Evolutionary conservation across 2,888 invertebrate genomes (phyloP), one percentile per base, ranked within the genome.

Genomic region (Drosophila neutralis): DNA sequence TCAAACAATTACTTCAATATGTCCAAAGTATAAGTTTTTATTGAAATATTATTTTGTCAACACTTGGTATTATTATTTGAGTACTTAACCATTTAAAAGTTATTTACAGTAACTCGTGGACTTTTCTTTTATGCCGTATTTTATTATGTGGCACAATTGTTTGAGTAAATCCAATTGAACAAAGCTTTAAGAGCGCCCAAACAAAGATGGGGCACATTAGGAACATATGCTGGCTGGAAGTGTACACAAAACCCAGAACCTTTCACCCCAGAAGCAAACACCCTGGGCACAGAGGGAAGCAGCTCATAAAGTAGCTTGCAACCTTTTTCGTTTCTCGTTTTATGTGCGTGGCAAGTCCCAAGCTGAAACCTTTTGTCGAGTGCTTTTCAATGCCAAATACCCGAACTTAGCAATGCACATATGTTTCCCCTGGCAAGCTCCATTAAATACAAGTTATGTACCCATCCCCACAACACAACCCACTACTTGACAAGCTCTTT

Each of bases 391-490:
- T 83, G 72, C 69, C 76, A 48, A 62, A 73, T 52, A 64, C 59
- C 62, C 63, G 66, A 62, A 78, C 73, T 77, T 64, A 81, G 77
- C 78, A 77, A 75, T 76, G 58, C 78, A 67, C 78, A 83, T 79
- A 84, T 84, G 82, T 83, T 71, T 73, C 78, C 64, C 58, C 59
- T 48, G 65, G 59, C 59, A 63, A 45, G 76, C 84, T 76, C 76
- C 89, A 87, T 86, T 80, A 86, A 83, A 86, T 89, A 61, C 70
- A 87, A 89, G 87, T 86, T 85, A 80, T 78, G 74, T 62, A 56
- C 61, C 53, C 76, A 45, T 15, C 24, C 45, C 24, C 15, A 8
- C 45, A 7, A 24, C 7, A 29, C 13, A 56, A n/a, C 31, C 36
- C 33, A 21, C 51, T 11, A 36, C 49, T 70, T 68, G 78, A 48